Base-by-base conservation (phyloP, 2,888 invertebrate genomes). In the Choreutis nemorana region DNA sequence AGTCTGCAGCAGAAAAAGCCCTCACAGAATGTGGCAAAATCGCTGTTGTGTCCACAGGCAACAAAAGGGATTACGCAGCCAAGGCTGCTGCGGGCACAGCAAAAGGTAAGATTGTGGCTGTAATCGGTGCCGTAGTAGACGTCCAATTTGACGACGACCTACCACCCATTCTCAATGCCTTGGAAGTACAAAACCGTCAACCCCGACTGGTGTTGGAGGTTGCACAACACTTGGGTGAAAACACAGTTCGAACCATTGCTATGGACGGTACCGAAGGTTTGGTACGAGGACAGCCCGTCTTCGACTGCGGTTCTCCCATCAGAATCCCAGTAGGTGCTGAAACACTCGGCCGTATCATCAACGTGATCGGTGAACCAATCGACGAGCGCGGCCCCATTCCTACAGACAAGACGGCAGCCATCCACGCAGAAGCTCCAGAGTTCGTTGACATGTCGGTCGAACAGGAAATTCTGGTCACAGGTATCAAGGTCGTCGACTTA, bases 61-160 rank as follows among this genome's bases (percentile, higher is more conserved):
- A 60, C 45, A 70, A 63, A 41, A 51, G 68, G 33, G 63, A 75
- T 51, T 59, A 58, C 40, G 72, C 79, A 11, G 47, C 48, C 6
- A 45, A 48, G 36, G 49, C 44, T 7, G 62, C 72, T 12, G 61
- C 72, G 13, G 52, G 42, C 21, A 44, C 42, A 39, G 63, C 38
- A 7, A 62, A 81, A 50, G 91, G 91, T 48, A 85, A 81, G 63
- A 84, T 97, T 41, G 94, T 95, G 22, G 95, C 97, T 30, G 96
- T 97, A 34, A 97, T 97, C 65, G 97, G 97, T 85, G 96, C 97
- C 62, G 97, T 97, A 84, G 97, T 97, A 31, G 97, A 97, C 65
- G 97, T 97, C 7, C 95, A 96, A 66, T 97, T 98, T 61, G 95
- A 96, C 35, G 94, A 92, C 45, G 83, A 85, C 32, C 83, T 97